Evolutionary conservation across 2,888 invertebrate genomes (phyloP).

Genomic region (Cactoblastis cactorum): DNA sequence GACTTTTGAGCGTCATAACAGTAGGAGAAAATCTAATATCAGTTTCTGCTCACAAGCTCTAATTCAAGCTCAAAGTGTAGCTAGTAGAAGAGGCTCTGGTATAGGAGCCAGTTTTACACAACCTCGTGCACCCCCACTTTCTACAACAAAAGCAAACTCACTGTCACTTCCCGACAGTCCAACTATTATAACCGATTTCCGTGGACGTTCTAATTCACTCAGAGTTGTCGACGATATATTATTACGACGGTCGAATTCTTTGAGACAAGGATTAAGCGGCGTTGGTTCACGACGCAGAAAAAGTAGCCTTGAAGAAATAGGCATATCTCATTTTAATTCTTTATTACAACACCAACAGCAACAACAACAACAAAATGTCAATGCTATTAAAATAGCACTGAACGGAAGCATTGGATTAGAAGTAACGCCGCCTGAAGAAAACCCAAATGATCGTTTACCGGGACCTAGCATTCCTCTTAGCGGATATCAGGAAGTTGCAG

Average conservation of each 20-base stretch:
- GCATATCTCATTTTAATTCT: conserved; percentile 88
- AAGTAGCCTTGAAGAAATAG: conserved; percentile 92
- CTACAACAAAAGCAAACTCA: conserved; percentile 92
- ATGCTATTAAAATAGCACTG: conserved; percentile 90
- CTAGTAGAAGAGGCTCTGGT: conserved; percentile 85
- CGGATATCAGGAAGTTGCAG: conserved; percentile 72
- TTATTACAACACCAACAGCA: conserved; percentile 78
- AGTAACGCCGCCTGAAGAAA: conserved; percentile 85
- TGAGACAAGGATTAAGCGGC: conserved; percentile 88
- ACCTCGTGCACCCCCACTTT: conserved; percentile 87
- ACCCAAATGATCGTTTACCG: conserved; percentile 74
- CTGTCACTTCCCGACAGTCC: conserved; percentile 93
- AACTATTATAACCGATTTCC: conserved; percentile 87
- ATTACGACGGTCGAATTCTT: conserved; percentile 89
- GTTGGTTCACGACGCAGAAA: conserved; percentile 85
- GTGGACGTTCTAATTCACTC: conserved; percentile 91
- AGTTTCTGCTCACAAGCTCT: conserved; percentile 92
- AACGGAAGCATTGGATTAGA: conserved; percentile 93
- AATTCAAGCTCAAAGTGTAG: conserved; percentile 72
- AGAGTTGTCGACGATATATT: conserved; percentile 92
- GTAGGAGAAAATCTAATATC: conserved; percentile 93
- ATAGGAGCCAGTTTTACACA: conserved; percentile 82
- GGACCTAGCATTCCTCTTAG: conserved; percentile 44
- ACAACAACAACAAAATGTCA: conserved; percentile 81
- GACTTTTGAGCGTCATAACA: conserved; percentile 95